A percentile compares a stretch with the other conserved stretches of the same genome.
These are phyloP conservation scores for Furnarius figulus DNA, from an alignment of 2,113 vertebrate species.

Conservation along the genomic window DNA sequence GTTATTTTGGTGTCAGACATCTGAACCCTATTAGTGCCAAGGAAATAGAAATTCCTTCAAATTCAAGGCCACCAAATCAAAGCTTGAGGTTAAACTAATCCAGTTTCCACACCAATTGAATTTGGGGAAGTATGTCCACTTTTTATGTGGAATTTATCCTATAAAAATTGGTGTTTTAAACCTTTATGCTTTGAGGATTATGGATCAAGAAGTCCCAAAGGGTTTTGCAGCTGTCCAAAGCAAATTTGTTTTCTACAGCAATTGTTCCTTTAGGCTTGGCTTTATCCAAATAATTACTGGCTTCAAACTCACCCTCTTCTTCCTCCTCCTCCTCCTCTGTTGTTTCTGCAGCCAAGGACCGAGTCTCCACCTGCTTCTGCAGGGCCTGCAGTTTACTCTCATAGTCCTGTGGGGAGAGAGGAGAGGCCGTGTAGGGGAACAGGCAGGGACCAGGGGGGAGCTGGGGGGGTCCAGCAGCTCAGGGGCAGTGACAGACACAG, in stretches of 20 bases:
- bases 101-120: background rate
- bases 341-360: conserved; percentile 90
- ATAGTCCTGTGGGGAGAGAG: conserved; percentile 87
- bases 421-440: conserved; percentile 72
- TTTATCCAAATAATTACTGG: background rate
- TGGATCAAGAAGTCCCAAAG: background rate
- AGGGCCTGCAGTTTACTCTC: conserved; percentile 97
- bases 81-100: background rate
- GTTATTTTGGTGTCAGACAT: background rate
- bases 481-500: background rate
- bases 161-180: background rate
- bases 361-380: conserved; percentile 97
- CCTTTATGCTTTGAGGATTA: background rate
- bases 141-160: background rate
- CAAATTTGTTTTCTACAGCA: background rate
- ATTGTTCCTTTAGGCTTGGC: background rate
- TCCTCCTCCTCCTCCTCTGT: conserved; percentile 93
- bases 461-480: background rate
- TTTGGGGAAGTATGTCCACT: background rate
- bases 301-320: conserved; percentile 80
- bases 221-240: background rate
- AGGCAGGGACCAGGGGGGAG: conserved; percentile 2
- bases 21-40: background rate
- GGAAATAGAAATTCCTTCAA: background rate
- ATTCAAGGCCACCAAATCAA: background rate